Evolutionary conservation across 2,888 invertebrate species (phyloP), one percentile per base, ranked within the genome.

Genomic region (Pterostichus niger): DNA sequence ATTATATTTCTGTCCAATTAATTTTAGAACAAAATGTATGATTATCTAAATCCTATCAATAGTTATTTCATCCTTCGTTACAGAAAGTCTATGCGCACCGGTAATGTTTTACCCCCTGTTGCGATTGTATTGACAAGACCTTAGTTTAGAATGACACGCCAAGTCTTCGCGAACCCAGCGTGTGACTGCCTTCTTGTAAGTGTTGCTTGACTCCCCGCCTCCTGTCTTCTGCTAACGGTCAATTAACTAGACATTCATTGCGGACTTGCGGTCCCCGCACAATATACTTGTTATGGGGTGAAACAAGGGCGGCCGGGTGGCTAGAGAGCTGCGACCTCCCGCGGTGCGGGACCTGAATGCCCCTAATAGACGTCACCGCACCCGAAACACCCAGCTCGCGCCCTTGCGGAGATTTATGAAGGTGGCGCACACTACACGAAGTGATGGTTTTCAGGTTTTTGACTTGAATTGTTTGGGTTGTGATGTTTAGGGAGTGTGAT

Each of bases 181-280:
- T 59, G 59, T 10, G 24, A 31, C 24, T 4, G 59, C 31, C 31
- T 24, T 11, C 59, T 59, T 59, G 35, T 64, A 64, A 64, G 64
- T 35, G 64, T 35, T 59, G 10, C 59, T 64, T 64, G 33, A 82
- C 75, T 80, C 81, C 49, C 78, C 84, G 73, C 79, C 79, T 64
- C 82, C 82, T 61, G 82, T 59, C 40, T 73, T 82, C 84, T 85
- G 86, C 87, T 86, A 87, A 88, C 87, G 88, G 87, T 86, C 88
- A 88, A 88, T 88, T 88, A 88, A 88, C 86, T 86, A 85, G 86
- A 87, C 86, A 88, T 88, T 88, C 88, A 88, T 86, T 87, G 83
- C 84, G 77, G 77, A 79, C 78, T 83, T 85, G 87, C 84, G 87
- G 87, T 86, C 86, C 13, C 73, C 13, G 84, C 86, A 87, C 87